phyloP scores from a whole-genome alignment of 2,888 invertebrate species.

The Molanna angustata region DNA sequence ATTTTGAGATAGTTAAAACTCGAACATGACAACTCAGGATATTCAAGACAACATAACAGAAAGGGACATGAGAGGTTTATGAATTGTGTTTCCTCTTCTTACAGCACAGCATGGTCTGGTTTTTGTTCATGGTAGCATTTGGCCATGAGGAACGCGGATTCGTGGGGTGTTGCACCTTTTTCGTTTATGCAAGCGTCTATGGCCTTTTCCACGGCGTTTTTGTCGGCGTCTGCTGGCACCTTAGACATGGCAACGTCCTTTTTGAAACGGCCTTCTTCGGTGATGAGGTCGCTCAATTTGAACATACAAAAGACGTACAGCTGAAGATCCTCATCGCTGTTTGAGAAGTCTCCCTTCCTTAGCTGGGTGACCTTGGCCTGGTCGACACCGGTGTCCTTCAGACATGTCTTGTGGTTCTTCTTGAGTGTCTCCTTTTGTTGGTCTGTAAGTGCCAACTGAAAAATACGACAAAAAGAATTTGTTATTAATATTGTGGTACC shows the following conservation, averaged over 20 bases:
- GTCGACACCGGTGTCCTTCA: conserved; percentile 35
- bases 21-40: too few relatives aligned
- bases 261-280: conserved; percentile 27
- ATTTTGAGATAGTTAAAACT: too few relatives aligned
- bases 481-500: too few relatives aligned
- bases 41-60: too few relatives aligned
- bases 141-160: conserved; percentile 20
- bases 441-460: conserved; percentile 8
- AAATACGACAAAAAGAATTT: too few relatives aligned
- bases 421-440: conserved; percentile 9
- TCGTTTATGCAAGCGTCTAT: conserved; percentile 26
- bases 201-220: conserved; percentile 18
- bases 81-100: too few relatives aligned
- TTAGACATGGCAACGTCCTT: conserved; percentile 29
- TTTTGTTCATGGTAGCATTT: conserved; percentile 28
- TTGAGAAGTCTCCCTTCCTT: conserved; percentile 35
- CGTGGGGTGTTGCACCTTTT: conserved; percentile 15
- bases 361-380: conserved; percentile 35
- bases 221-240: conserved; percentile 21
- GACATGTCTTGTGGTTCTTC: conserved; percentile 33
- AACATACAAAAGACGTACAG: conserved; percentile 36
- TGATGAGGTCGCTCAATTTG: conserved; percentile 23
- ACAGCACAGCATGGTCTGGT: conserved; percentile 22
- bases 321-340: conserved; percentile 35
- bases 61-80: too few relatives aligned